Base-by-base conservation (phyloP, 2,888 invertebrate species). In the Dexiosoma caninum region DNA sequence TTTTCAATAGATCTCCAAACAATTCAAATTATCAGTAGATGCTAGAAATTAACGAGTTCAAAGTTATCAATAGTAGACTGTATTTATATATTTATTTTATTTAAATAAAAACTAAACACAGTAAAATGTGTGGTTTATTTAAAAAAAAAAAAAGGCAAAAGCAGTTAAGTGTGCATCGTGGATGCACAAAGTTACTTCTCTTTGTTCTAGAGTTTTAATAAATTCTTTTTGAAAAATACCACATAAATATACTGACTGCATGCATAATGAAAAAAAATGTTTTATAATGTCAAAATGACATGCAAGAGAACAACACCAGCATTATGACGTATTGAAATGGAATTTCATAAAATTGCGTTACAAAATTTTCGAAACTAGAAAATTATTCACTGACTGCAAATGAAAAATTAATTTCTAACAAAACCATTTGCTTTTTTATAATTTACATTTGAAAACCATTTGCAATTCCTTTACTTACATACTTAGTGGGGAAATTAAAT, bases 121-220 rank as follows among this genome's bases (percentile, higher is more conserved):
- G 40, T 35, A 72, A 71, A 80, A 76, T 76, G 66, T 80, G 71
- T 60, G 66, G 60, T 53, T 60, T 16, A 80, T 80, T 76, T 76
- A 55, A 62, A 80, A 76, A 80, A 46, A 66, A 60, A 46, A n/a
- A 9, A 37, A 7, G 21, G 14, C 8, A 6, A n/a, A n/a, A n/a
- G n/a, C n/a, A n/a, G n/a, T n/a, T 23, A 21, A 51, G 21, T 72
- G 30, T 46, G 8, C 12, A 21, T 27, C 3, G 3, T 46, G 35
- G 7, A 46, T 49, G 32, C 19, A 60, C 3, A 60, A 51, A 51
- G 21, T 19, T 37, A 10, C 44, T n/a, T n/a, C n/a, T 44, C 16
- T 30, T 49, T 49, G 30, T 40, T 74, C 44, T 21, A 4, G 7
- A 37, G 12, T 66, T 46, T 49, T 40, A 66, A 66, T 49, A 75